Percentiles rank a stretch among this genome's conserved stretches.
phyloP scores from a whole-genome alignment of 2,888 invertebrate species.

The Torymus texanus region DNA sequence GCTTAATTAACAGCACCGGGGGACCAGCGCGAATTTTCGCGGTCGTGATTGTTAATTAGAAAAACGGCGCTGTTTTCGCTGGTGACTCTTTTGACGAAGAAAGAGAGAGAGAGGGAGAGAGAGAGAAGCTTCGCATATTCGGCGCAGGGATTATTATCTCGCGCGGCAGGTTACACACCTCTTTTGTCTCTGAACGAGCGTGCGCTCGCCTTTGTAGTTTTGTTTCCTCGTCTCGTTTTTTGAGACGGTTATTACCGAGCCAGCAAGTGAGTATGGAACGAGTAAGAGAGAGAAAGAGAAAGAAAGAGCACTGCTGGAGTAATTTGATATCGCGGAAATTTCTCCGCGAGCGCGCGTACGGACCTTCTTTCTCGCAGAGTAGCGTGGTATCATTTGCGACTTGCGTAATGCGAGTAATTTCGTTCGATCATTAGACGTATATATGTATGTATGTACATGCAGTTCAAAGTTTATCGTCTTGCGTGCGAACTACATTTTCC shows the following conservation, averaged over 20 bases:
- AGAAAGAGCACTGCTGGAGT: neutral
- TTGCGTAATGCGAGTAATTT: conserved; percentile 36
- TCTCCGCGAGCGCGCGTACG: neutral
- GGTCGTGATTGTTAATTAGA: conserved; percentile 42
- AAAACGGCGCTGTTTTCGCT: neutral
- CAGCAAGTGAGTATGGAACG: neutral
- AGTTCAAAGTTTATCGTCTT: conserved; percentile 43
- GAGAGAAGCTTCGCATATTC: too few species aligned
- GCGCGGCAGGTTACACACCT: neutral
- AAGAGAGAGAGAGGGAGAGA: too few species aligned
- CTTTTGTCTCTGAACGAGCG: conserved; percentile 12
- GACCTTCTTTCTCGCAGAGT: neutral
- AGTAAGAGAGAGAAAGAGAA: too few species aligned
- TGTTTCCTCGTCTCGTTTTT: neutral
- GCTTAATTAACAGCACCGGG: conserved; percentile 51
- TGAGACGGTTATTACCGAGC: conserved; percentile 4
- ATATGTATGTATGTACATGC: neutral
- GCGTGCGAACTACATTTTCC: neutral
- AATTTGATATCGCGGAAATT: conserved; percentile 52
- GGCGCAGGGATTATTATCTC: conserved; percentile 15
- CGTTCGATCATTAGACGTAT: conserved; percentile 11
- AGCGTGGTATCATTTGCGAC: conserved; percentile 9
- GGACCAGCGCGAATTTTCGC: conserved; percentile 17
- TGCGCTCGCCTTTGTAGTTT: neutral
- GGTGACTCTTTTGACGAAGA: too few species aligned